Evolutionary conservation across 2,888 invertebrate species (phyloP).

Genomic region (Mactromeris polynyma): DNA sequence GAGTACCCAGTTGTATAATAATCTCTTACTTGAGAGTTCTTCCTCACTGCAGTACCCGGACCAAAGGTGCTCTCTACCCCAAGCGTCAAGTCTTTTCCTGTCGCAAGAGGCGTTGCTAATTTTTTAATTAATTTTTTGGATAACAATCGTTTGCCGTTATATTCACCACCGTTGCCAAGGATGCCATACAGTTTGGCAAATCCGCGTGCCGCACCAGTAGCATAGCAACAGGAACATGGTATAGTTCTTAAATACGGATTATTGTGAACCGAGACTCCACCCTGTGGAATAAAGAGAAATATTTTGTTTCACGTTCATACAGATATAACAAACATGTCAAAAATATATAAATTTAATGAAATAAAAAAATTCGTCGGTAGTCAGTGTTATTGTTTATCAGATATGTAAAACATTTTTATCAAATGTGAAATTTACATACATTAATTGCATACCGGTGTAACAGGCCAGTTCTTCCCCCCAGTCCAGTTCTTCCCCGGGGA

Average conservation of each 20-base stretch:
- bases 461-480: too few relatives aligned
- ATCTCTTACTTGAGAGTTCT: slow-evolving; percentile 2
- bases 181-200: slow-evolving; percentile 83
- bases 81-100: neutral
- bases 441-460: too few relatives aligned
- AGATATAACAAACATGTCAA: too few relatives aligned
- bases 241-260: slow-evolving; percentile 78
- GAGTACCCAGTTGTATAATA: too few relatives aligned
- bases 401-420: too few relatives aligned
- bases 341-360: too few relatives aligned
- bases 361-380: too few relatives aligned
- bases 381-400: too few relatives aligned
- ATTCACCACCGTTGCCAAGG: slow-evolving; percentile 76
- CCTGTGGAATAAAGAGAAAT: neutral
- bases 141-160: neutral
- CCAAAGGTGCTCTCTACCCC: slow-evolving; percentile 7
- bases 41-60: slow-evolving; percentile 5
- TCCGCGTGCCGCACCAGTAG: slow-evolving; percentile 81
- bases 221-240: slow-evolving; percentile 81
- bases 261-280: slow-evolving; percentile 60
- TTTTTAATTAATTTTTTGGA: neutral
- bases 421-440: too few relatives aligned
- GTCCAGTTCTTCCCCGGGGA: too few relatives aligned
- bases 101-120: slow-evolving; percentile 1
- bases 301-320: too few relatives aligned